Evolutionary conservation across 2,113 vertebrate genomes (phyloP), one percentile per base, ranked within the genome.

Genomic region (Sakesphorus luctuosus): DNA sequence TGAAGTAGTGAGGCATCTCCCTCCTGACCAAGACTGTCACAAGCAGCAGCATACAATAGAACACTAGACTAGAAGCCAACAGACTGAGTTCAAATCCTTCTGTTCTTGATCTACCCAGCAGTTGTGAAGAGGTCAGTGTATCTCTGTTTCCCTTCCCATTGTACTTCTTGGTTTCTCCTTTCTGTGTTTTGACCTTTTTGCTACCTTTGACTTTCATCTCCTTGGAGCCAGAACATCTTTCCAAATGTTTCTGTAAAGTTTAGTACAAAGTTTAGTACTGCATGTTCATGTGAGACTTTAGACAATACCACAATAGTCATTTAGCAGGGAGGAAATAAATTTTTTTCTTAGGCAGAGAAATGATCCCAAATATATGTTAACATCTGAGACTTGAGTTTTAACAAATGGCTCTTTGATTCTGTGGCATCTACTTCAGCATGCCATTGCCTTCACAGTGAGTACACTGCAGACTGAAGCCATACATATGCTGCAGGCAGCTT

Each of bases 301-400:
- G 61, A n/a, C 0, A 1, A 61, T 75, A 58, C 25, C 0, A 0
- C 73, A 56, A 20, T 3, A 75, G 20, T 62, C 59, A 87, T 87
- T 74, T 55, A 76, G 44, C 52, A 65, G 56, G 26, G 67, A 83
- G 56, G 47, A 73, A 87, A 91, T 71, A 2, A 67, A 47, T 67
- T 75, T 86, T 12, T 36, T 89, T 92, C 68, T 40, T 47, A 59
- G 68, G 55, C 68, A 77, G 52, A 43, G 38, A 86, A 91, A 68
- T 73, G 4, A 61, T 36, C 66, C 73, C 52, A 72, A 94, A 75
- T 75, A 50, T 14, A 55, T 1, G 2, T 56, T 89, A 90, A 79
- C 68, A 58, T 95, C 78, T 79, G 74, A 87, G 84, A 65, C 56
- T 9, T 79, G 35, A 65, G n/a, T 88, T 83, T 83, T 61, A 88